Base-by-base conservation (phyloP, 1,140 invertebrate genomes). In the Cyphomyrmex costatus region DNA sequence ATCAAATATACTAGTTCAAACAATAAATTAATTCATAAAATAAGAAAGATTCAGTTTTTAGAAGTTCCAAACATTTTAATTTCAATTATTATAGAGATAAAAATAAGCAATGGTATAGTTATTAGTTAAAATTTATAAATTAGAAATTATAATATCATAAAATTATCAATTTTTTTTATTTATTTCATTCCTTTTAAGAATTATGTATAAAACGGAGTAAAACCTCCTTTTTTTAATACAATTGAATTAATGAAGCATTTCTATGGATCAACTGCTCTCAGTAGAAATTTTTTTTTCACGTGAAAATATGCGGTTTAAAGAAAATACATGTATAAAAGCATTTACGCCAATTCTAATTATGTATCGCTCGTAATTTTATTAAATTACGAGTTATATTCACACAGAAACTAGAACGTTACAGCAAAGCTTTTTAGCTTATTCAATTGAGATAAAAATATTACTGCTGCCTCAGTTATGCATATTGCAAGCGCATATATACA, bases 301-400 rank as follows among this genome's bases (percentile, higher is more conserved):
- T n/a, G 10, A 49, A 36, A 51, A 66, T 56, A 56, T 33, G 19
- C 51, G 16, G 46, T 53, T 80, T 46, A 63, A 84, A 76, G 24
- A 51, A 84, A 63, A 84, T 60, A 76, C n/a, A n/a, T n/a, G n/a
- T 77, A 24, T 53, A 46, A 24, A 51, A 84, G 42, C 14, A 51
- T 77, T 84, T 77, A 12, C 10, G 71, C n/a, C 21, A 30, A 36
- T 2, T 51, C 61, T 63, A 84, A 84, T 84, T 74, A 63, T 36
- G 21, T 42, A 63, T 51, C 42, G 36, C 12, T 16, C 24, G 71
- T 63, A 58, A 82, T 19, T 61, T 24, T 36, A 46, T 60, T 19
- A 61, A 73, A 73, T 73, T 21, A 79, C n/a, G n/a, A n/a, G n/a
- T 60, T 24, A 74, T 56, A 42, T 49, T 61, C 36, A 60, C 10